A percentile compares a stretch with the other conserved stretches of the same genome.
phyloP scores from a whole-genome alignment of 1,140 invertebrate genomes.

The Oscheius sp. region DNA sequence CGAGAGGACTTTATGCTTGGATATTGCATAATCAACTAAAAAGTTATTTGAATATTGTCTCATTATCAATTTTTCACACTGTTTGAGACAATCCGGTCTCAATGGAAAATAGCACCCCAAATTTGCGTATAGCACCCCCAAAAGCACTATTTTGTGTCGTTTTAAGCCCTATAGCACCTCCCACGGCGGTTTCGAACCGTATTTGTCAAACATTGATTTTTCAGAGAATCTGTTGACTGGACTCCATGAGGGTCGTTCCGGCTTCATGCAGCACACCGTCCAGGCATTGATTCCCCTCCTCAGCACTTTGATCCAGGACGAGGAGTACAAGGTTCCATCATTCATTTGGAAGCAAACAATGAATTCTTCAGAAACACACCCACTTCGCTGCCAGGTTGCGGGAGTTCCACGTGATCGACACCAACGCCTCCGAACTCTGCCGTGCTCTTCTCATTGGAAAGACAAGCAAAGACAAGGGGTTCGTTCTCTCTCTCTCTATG shows the following conservation, averaged over 20 bases:
- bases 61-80: too few relatives aligned
- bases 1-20: too few relatives aligned
- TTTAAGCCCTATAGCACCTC: too few relatives aligned
- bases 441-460: not conserved
- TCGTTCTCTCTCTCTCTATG: not conserved
- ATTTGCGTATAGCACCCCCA: too few relatives aligned
- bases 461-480: not conserved
- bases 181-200: too few relatives aligned
- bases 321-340: not conserved
- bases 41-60: too few relatives aligned
- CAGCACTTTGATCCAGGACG: not conserved
- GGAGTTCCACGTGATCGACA: not conserved
- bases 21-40: too few relatives aligned
- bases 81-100: too few relatives aligned
- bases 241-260: not conserved
- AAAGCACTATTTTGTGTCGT: too few relatives aligned
- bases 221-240: not conserved
- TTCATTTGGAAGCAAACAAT: not conserved
- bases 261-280: not conserved
- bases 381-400: not conserved
- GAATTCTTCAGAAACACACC: not conserved
- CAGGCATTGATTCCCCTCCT: not conserved
- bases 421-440: not conserved
- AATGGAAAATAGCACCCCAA: too few relatives aligned
- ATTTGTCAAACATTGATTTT: too few relatives aligned